These are phyloP conservation scores for Acleris holmiana DNA, from an alignment of 2,888 invertebrate genomes.

Conservation along the genomic window DNA sequence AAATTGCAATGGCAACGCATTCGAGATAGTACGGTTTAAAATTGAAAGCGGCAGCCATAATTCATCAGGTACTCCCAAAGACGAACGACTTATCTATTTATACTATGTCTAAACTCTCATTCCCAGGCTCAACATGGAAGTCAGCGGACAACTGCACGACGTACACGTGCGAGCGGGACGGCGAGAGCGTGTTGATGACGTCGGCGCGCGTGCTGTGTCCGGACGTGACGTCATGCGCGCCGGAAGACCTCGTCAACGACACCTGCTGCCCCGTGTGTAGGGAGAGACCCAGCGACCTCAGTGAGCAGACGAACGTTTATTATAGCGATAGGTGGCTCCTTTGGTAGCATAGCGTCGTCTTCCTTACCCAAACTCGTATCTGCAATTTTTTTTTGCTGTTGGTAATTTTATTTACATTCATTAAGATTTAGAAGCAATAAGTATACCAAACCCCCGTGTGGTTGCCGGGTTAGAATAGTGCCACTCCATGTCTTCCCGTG, in stretches of 20 bases:
- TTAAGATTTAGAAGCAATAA: too few species aligned
- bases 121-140: constrained; percentile 81
- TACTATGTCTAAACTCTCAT: not conserved
- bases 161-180: constrained; percentile 77
- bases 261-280: constrained; percentile 89
- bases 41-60: too few species aligned
- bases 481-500: too few species aligned
- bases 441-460: too few species aligned
- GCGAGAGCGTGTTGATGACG: constrained; percentile 81
- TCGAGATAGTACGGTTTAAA: too few species aligned
- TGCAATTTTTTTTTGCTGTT: too few species aligned
- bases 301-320: constrained; percentile 56
- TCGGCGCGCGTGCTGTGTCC: constrained; percentile 85
- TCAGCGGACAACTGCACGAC: constrained; percentile 87
- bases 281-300: constrained; percentile 67
- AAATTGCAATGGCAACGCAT: too few species aligned
- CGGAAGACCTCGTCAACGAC: constrained; percentile 81
- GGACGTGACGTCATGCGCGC: constrained; percentile 84
- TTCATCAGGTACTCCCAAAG: too few species aligned
- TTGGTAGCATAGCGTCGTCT: too few species aligned
- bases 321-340: not conserved
- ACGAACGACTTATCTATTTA: not conserved
- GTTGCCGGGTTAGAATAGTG: too few species aligned
- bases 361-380: too few species aligned
- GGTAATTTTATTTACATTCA: too few species aligned